Conservation (phyloP, 1,140 invertebrate species). For the Caenorhabditis remanei region DNA sequence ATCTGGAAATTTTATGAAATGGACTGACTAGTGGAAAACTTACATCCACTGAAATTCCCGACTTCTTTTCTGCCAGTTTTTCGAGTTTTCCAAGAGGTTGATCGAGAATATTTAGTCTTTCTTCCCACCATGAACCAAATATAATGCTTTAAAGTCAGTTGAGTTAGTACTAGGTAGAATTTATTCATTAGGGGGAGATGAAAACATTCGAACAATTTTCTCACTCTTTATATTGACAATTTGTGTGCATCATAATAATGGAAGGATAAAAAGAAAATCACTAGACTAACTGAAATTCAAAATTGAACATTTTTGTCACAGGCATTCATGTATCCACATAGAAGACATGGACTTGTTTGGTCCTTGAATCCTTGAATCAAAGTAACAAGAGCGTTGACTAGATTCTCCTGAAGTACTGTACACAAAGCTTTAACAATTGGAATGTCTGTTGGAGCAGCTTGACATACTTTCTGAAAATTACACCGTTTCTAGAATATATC, state of each 20-base stretch:
- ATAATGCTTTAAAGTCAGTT: not conserved
- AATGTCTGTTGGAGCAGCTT: not conserved
- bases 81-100: not conserved
- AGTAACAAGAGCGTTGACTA: slow-evolving; percentile 8
- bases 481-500: no score
- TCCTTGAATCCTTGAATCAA: slow-evolving; percentile 33
- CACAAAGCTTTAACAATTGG: slow-evolving; percentile 27
- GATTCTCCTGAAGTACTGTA: not conserved
- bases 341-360: not conserved
- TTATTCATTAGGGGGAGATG: no score
- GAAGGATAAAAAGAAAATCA: not conserved
- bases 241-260: not conserved
- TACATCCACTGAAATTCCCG: not conserved
- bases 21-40: not conserved
- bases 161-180: no score
- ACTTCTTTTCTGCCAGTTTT: not conserved
- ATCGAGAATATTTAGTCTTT: not conserved
- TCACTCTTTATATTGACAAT: no score
- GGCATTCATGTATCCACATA: not conserved
- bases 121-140: not conserved
- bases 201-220: no score
- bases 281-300: not conserved
- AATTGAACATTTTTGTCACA: not conserved
- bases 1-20: not conserved
- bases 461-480: not conserved